A percentile compares a stretch with the other conserved stretches of the same genome.
These are phyloP conservation scores for Hypothenemus hampei DNA, from an alignment of 1,140 invertebrate species.

Conservation along the genomic window DNA sequence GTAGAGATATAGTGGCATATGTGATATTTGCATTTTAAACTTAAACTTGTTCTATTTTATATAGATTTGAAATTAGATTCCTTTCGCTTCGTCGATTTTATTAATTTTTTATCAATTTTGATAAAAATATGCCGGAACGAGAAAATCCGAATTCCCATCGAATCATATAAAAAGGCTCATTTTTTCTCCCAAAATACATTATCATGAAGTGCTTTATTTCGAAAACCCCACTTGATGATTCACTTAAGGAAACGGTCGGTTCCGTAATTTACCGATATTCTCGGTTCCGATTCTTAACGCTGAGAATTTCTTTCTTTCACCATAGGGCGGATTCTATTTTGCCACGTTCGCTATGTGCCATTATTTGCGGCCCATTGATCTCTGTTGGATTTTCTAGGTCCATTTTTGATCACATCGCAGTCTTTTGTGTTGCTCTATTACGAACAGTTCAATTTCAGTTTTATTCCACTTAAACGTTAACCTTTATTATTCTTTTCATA, in stretches of 20 bases:
- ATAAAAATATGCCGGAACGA: no score
- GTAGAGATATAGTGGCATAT: no score
- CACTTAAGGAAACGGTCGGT: conserved; percentile 1
- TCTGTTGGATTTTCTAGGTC: neutral
- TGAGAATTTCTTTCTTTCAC: neutral
- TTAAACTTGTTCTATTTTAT: no score
- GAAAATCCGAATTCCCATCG: no score
- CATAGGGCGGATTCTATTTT: neutral
- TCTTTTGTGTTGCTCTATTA: neutral
- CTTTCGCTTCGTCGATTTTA: no score
- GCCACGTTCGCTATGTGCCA: neutral
- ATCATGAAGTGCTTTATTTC: conserved; percentile 5
- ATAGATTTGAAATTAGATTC: no score
- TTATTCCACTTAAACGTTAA: no score
- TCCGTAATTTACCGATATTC: neutral
- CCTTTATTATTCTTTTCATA: no score
- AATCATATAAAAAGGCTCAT: no score
- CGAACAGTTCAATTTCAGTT: no score
- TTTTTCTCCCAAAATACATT: conserved; percentile 1
- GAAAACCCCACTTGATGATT: conserved; percentile 2
- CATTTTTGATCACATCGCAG: neutral
- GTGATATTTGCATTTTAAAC: no score
- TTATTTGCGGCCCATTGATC: neutral
- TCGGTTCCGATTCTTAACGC: neutral
- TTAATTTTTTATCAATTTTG: no score